phyloP scores from a whole-genome alignment of 2,888 invertebrate species.

The Gymnocheta viridis region DNA sequence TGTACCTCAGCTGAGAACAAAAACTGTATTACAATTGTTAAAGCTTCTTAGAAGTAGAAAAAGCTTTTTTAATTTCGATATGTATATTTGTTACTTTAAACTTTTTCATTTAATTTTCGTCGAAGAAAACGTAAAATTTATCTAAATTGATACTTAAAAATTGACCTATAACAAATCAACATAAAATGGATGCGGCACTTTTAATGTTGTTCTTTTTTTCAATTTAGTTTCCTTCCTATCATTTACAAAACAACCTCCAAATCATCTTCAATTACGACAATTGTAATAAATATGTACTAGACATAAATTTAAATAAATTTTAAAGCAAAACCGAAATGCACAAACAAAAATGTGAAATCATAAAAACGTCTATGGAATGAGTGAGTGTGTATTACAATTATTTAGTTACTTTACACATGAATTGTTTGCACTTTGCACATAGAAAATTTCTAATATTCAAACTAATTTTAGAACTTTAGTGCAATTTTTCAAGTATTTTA shows the following conservation, averaged over 20 bases:
- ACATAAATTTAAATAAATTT: slow-evolving; percentile 42
- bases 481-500: slow-evolving; percentile 22
- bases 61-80: too few relatives aligned
- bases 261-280: slow-evolving; percentile 49
- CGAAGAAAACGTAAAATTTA: not conserved
- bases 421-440: slow-evolving; percentile 43
- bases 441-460: slow-evolving; percentile 26
- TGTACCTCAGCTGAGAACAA: too few relatives aligned
- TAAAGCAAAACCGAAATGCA: slow-evolving; percentile 10
- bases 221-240: slow-evolving; percentile 26
- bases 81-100: too few relatives aligned
- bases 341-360: slow-evolving; percentile 10
- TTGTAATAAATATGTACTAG: slow-evolving; percentile 30
- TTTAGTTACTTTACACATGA: slow-evolving; percentile 55
- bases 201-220: slow-evolving; percentile 24
- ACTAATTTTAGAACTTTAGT: slow-evolving; percentile 60
- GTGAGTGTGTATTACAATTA: slow-evolving; percentile 36
- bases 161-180: not conserved
- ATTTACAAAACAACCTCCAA: slow-evolving; percentile 37
- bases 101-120: not conserved
- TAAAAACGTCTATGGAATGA: slow-evolving; percentile 33
- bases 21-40: too few relatives aligned
- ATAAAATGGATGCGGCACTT: slow-evolving; percentile 15
- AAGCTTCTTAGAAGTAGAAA: too few relatives aligned
- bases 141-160: not conserved